Percentiles rank a stretch among this genome's conserved stretches.
Evolutionary conservation across 2,797 vertebrate species (phyloP).

Genomic region (Chloroceryle amazona): DNA sequence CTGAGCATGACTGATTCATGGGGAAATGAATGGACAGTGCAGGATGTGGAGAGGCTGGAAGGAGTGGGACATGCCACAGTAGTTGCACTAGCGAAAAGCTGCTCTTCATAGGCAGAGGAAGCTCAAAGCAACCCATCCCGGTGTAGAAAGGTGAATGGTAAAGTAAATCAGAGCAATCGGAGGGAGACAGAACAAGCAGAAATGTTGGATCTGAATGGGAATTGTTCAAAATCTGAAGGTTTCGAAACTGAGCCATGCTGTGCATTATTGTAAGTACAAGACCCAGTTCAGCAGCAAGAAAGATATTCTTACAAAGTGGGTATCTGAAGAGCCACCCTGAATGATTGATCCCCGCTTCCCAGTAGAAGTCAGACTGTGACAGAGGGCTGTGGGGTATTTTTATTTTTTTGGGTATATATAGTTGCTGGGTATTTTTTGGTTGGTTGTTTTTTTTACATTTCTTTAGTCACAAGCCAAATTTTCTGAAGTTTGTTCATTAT

Average conservation of each 20-base stretch:
- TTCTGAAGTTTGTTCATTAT: background rate
- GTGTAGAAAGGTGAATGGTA: background rate
- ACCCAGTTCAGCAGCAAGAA: background rate
- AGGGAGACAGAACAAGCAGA: background rate
- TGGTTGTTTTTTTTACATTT: background rate
- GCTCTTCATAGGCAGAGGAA: background rate
- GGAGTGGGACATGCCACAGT: background rate
- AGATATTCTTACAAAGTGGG: background rate
- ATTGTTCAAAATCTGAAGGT: background rate
- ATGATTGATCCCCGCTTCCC: background rate
- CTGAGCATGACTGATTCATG: background rate
- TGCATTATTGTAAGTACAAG: background rate
- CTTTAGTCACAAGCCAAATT: background rate
- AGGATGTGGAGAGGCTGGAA: background rate
- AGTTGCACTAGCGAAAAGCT: accelerated
- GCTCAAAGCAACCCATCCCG: background rate
- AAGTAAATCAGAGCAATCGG: background rate
- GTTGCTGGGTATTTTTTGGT: background rate
- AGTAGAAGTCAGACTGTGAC: background rate
- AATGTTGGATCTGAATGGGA: background rate
- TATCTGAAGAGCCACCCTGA: background rate
- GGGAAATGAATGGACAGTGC: background rate
- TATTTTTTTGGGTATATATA: too few relatives aligned
- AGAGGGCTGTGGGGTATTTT: background rate
- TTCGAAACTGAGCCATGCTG: background rate